These are phyloP conservation scores for Macroglossus sobrinus DNA, from an alignment of 2,113 vertebrate genomes.

Conservation along the genomic window DNA sequence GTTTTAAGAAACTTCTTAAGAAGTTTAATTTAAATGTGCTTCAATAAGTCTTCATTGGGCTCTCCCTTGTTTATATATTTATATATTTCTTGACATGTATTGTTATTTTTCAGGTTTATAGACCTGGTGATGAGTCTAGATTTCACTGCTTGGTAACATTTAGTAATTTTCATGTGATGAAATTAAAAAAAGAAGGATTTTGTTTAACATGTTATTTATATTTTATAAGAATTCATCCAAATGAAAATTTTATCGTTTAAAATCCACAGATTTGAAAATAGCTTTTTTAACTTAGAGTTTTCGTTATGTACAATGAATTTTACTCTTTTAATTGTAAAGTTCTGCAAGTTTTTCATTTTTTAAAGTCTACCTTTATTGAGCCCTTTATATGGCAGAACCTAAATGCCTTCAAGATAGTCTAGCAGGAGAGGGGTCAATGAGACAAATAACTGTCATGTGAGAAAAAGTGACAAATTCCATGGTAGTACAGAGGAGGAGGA, in stretches of 20 bases:
- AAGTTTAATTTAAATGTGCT: not conserved
- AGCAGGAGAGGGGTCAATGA: not conserved
- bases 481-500: not conserved
- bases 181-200: not conserved
- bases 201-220: not conserved
- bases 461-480: not conserved
- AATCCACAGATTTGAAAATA: not conserved
- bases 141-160: not conserved
- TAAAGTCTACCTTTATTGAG: not conserved
- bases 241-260: slow-evolving; percentile 26
- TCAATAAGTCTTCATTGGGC: not conserved
- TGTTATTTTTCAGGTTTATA: not conserved
- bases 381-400: not conserved
- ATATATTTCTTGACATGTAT: not conserved
- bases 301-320: not conserved
- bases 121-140: not conserved
- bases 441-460: not conserved
- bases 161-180: slow-evolving; percentile 10
- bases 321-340: not conserved
- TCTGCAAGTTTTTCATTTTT: slow-evolving; percentile 4
- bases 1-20: slow-evolving; percentile 15
- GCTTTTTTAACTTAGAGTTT: not conserved
- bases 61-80: not conserved
- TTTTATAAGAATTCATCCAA: slow-evolving; percentile 11
- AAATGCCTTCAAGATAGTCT: not conserved